phyloP scores from a whole-genome alignment of 1,140 invertebrate species.

The Aphidius ervi region DNA sequence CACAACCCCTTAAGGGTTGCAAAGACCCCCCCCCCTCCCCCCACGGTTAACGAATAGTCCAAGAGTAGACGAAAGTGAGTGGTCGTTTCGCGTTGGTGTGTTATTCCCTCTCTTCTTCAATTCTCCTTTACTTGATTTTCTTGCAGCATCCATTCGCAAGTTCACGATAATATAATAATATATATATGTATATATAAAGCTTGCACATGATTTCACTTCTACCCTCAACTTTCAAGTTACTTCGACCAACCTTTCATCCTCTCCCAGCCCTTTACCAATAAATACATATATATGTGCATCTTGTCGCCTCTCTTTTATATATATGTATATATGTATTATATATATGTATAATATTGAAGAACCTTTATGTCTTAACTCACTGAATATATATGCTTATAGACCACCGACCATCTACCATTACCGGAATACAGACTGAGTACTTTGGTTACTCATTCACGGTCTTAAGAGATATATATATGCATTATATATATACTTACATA shows the following conservation, averaged over 20 bases:
- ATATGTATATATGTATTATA: neutral
- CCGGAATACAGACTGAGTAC: conserved; percentile 26
- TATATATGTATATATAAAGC: no score
- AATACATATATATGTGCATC: neutral
- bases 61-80: neutral
- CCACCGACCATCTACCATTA: conserved; percentile 35
- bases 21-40: conserved; percentile 47
- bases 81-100: conserved; percentile 8
- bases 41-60: conserved; percentile 6
- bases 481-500: no score
- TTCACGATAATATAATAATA: conserved; percentile 10
- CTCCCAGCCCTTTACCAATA: conserved; percentile 5
- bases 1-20: conserved; percentile 56
- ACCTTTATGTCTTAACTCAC: conserved; percentile 49
- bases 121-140: conserved; percentile 18
- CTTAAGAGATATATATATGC: no score
- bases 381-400: conserved; percentile 32
- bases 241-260: conserved; percentile 2
- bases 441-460: conserved; percentile 31
- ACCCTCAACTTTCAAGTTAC: conserved; percentile 20
- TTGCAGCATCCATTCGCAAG: conserved; percentile 27
- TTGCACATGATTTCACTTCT: conserved; percentile 20
- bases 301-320: neutral
- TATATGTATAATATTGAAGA: conserved; percentile 30
- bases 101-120: conserved; percentile 2